Percentiles rank a stretch among this genome's conserved stretches.
These are phyloP conservation scores for Odontophorus gujanensis DNA, from an alignment of 2,113 vertebrate species.

Conservation along the genomic window DNA sequence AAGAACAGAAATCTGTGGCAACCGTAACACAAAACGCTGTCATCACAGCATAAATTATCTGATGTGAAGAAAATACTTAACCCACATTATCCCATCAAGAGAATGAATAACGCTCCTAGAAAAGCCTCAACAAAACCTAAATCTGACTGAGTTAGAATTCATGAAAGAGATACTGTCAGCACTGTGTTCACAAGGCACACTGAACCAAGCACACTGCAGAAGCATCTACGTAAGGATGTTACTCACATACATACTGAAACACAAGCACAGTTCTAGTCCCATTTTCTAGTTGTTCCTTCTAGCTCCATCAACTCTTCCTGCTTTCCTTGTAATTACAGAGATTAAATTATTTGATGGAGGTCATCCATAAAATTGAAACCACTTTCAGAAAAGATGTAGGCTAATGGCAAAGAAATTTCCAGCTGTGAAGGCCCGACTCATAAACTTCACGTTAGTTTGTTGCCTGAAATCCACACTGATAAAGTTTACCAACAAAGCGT, in stretches of 20 bases:
- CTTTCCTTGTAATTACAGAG: not conserved
- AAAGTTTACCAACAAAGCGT: not conserved
- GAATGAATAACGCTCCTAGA: not conserved
- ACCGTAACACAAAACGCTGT: not conserved
- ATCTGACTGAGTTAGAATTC: not conserved
- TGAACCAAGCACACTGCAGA: not conserved
- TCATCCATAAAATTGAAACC: not conserved
- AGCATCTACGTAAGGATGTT: not conserved
- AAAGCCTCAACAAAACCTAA: not conserved
- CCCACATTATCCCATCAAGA: not conserved
- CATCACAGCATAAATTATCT: not conserved
- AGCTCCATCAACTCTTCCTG: not conserved
- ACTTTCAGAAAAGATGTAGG: not conserved
- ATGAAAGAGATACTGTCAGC: not conserved
- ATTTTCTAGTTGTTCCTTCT: not conserved
- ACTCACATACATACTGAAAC: not conserved
- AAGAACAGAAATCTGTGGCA: not conserved
- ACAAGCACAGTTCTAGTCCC: not conserved
- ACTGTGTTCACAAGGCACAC: not conserved
- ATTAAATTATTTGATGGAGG: not conserved
- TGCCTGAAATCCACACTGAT: not conserved
- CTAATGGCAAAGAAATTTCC: not conserved
- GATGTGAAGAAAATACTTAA: not conserved
- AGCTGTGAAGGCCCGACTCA: not conserved
- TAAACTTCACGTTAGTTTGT: not conserved